Conservation (phyloP, 2,888 invertebrate species). For the Cacoxenus indagator region DNA sequence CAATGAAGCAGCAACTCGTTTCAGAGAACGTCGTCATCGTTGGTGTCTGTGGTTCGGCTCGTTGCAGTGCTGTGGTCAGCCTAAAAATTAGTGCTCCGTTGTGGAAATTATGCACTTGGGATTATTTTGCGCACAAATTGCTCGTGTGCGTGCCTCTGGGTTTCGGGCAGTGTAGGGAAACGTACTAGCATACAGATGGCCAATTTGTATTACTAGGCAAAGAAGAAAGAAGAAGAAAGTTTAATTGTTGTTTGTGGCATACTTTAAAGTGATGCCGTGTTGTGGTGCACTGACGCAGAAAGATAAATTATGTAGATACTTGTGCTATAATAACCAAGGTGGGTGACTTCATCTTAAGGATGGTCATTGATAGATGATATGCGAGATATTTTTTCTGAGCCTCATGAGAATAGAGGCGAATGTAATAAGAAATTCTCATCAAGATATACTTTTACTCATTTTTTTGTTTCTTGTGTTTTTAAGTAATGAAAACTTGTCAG, state of each 20-base stretch:
- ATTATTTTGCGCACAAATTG: conserved; percentile 49
- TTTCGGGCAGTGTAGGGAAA: neutral
- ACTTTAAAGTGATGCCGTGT: neutral
- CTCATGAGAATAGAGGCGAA: too few relatives aligned
- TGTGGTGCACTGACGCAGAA: too few relatives aligned
- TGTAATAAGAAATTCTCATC: too few relatives aligned
- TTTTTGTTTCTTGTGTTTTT: too few relatives aligned
- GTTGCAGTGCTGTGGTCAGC: conserved; percentile 2
- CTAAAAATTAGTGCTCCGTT: conserved; percentile 44
- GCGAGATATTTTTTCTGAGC: too few relatives aligned
- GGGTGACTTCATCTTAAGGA: too few relatives aligned
- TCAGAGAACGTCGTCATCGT: neutral
- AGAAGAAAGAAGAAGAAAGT: neutral
- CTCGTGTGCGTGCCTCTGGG: conserved; percentile 1
- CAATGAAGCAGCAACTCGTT: neutral
- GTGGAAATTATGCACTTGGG: conserved; percentile 48
- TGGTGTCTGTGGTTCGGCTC: neutral
- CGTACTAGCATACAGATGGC: neutral
- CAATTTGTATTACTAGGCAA: neutral
- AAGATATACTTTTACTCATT: too few relatives aligned
- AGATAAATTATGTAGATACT: too few relatives aligned
- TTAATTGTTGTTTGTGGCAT: conserved; percentile 8
- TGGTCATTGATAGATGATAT: too few relatives aligned
- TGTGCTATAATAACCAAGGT: too few relatives aligned
- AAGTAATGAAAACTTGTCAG: too few relatives aligned